phyloP scores from a whole-genome alignment of 2,797 vertebrate species.

The Basileuterus tristriatus region DNA sequence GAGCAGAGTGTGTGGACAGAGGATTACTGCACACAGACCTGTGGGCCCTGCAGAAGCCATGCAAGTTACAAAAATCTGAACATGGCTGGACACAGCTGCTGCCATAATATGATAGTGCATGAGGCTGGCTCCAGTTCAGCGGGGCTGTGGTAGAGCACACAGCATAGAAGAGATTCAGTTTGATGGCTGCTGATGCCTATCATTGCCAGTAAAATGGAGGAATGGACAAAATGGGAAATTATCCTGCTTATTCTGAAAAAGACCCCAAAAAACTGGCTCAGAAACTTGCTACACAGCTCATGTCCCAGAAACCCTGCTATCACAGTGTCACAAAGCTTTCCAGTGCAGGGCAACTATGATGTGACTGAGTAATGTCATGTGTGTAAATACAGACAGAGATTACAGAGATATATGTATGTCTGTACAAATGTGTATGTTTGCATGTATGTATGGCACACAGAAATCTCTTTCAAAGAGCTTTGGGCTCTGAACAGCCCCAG shows the following conservation, averaged over 20 bases:
- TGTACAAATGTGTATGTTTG: not conserved
- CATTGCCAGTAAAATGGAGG: not conserved
- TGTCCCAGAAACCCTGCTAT: not conserved
- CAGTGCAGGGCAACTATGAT: not conserved
- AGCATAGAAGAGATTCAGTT: not conserved
- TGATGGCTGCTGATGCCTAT: not conserved
- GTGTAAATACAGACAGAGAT: not conserved
- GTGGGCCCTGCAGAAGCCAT: not conserved
- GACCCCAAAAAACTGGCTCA: not conserved
- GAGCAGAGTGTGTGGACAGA: not conserved
- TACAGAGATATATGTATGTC: not conserved
- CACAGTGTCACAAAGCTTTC: not conserved
- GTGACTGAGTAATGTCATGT: accelerated
- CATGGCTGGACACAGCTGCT: not conserved
- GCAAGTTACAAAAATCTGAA: not conserved
- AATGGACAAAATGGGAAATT: not conserved
- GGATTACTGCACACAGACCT: not conserved
- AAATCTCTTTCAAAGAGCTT: not conserved
- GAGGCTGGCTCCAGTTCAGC: not conserved
- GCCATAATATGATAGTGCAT: not conserved
- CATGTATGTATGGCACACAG: not conserved
- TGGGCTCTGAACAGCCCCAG: not conserved
- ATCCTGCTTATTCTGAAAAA: not conserved
- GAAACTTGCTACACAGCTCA: not conserved
- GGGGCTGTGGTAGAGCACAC: not conserved